These are phyloP conservation scores for Phalanger gymnotis DNA, from an alignment of 2,797 vertebrate species.

Conservation along the genomic window DNA sequence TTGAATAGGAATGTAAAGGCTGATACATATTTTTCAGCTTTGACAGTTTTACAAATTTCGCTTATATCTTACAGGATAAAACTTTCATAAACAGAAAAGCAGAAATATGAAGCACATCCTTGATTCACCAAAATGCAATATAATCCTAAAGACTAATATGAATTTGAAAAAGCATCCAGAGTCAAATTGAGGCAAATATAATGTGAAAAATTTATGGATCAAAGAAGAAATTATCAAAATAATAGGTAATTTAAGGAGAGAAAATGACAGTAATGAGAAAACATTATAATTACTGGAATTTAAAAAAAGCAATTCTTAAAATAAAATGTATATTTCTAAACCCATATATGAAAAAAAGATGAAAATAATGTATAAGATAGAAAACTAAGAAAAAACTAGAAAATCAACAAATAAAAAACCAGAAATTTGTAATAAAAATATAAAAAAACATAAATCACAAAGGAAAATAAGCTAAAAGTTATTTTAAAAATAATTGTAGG, in stretches of 20 bases:
- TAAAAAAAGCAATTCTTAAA: too few relatives aligned
- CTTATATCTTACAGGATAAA: background rate
- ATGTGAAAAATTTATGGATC: background rate
- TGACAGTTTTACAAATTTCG: background rate
- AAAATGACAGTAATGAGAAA: background rate
- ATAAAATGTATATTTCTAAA: background rate
- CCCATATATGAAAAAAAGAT: background rate
- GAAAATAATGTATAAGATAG: background rate
- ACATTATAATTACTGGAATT: background rate
- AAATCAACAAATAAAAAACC: background rate
- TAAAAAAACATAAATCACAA: background rate
- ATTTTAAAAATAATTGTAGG: background rate
- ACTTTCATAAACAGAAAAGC: background rate
- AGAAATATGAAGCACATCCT: background rate
- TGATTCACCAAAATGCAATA: background rate
- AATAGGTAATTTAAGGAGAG: background rate
- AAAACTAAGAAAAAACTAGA: background rate
- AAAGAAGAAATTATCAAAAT: background rate
- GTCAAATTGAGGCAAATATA: background rate
- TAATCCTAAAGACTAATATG: background rate
- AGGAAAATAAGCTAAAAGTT: background rate
- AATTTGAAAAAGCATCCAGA: background rate
- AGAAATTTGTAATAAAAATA: background rate
- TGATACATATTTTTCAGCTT: background rate
- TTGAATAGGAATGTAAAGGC: background rate